Evolutionary conservation across 2,113 vertebrate species (phyloP).

Genomic region (Amphiprion percula): DNA sequence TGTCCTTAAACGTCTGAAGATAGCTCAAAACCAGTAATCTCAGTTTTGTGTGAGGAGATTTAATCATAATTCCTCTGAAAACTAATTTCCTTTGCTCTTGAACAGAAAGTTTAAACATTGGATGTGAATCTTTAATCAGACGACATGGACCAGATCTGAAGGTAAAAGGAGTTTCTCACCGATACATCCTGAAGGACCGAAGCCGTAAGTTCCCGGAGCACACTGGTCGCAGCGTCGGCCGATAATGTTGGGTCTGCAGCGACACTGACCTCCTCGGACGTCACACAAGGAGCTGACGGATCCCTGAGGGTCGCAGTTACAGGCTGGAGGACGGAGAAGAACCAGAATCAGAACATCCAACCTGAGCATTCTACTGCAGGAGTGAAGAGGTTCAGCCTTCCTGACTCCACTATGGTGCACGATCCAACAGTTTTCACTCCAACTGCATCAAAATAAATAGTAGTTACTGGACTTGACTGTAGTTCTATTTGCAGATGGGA

Average conservation of each 20-base stretch:
- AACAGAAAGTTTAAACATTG: not conserved
- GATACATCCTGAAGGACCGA: slow-evolving; percentile 91
- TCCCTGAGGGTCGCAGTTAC: slow-evolving; percentile 93
- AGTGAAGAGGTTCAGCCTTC: no score
- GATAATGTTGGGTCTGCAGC: slow-evolving; percentile 89
- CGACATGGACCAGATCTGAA: not conserved
- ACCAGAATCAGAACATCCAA: not conserved
- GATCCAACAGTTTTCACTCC: no score
- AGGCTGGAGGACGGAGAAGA: slow-evolving; percentile 83
- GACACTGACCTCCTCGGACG: slow-evolving; percentile 93
- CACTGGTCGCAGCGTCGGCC: slow-evolving; percentile 91
- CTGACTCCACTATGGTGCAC: no score
- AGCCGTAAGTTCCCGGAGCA: slow-evolving; percentile 90
- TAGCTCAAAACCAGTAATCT: no score
- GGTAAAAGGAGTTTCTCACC: slow-evolving; percentile 77
- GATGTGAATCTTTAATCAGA: no score
- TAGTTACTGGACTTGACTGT: no score
- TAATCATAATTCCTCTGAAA: no score
- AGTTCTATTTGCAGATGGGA: no score
- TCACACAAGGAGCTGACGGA: slow-evolving; percentile 91
- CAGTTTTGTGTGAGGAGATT: no score
- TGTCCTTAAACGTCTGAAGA: no score
- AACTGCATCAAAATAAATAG: no score
- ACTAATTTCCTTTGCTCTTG: no score
- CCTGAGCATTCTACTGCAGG: not conserved